Evolutionary conservation across 2,797 vertebrate species (phyloP).

Genomic region (Malacoctenus gilli): DNA sequence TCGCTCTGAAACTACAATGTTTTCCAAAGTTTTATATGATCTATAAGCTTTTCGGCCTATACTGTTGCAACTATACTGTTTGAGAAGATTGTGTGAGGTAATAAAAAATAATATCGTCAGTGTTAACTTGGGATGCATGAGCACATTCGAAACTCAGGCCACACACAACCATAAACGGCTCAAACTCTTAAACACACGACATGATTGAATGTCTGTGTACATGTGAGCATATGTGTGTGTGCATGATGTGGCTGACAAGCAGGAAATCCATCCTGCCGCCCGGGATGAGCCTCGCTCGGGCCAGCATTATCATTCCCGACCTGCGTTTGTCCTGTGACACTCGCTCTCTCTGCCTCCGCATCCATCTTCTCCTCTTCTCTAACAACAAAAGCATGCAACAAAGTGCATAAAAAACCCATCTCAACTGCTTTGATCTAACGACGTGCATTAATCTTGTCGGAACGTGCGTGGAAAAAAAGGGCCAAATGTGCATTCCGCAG

Average conservation of each 20-base stretch:
- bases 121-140: too few relatives aligned
- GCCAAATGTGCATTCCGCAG: conserved; percentile 39
- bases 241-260: conserved; percentile 61
- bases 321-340: conserved; percentile 73
- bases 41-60: too few relatives aligned
- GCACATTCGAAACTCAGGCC: neutral
- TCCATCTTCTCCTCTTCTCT: too few relatives aligned
- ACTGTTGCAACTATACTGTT: too few relatives aligned
- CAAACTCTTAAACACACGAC: conserved; percentile 1
- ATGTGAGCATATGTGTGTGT: conserved; percentile 15
- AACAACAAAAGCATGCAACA: too few relatives aligned
- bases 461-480: conserved; percentile 10
- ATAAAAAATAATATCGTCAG: too few relatives aligned
- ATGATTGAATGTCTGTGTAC: conserved; percentile 17
- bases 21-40: too few relatives aligned
- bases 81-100: too few relatives aligned
- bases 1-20: too few relatives aligned
- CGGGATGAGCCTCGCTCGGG: conserved; percentile 74
- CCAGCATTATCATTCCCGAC: conserved; percentile 74
- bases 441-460: neutral
- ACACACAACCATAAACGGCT: neutral
- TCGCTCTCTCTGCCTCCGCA: conserved; percentile 69
- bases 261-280: conserved; percentile 78
- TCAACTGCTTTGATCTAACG: conserved; percentile 7
- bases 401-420: too few relatives aligned